Percentiles rank a stretch among this genome's conserved stretches.
Evolutionary conservation across 2,888 invertebrate genomes (phyloP).

Genomic region (Cephus sareptanus): DNA sequence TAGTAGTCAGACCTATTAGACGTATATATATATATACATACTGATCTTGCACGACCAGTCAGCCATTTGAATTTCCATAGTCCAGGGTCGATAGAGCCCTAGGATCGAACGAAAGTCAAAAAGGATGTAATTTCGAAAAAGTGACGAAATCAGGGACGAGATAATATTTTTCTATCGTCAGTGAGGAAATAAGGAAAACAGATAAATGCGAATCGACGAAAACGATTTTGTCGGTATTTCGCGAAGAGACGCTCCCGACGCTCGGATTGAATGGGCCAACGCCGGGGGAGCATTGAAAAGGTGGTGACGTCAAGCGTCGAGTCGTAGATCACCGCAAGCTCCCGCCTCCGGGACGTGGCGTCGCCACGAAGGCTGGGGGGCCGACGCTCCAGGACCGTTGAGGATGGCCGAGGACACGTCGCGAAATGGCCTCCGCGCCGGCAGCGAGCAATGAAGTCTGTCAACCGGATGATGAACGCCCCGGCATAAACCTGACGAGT

Average conservation of each 20-base stretch:
- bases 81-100: neutral
- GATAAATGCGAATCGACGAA: neutral
- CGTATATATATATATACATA: neutral
- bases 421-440: conserved; percentile 48
- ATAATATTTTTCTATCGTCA: neutral
- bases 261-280: conserved; percentile 42
- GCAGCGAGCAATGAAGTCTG: conserved; percentile 55
- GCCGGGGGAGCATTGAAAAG: conserved; percentile 50
- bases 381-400: conserved; percentile 14
- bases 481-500: conserved; percentile 60
- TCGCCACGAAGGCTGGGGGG: conserved; percentile 33
- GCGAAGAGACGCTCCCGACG: neutral
- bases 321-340: conserved; percentile 50
- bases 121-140: neutral
- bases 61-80: neutral
- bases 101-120: neutral
- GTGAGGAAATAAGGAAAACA: neutral
- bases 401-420: conserved; percentile 30
- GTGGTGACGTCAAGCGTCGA: conserved; percentile 48
- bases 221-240: neutral
- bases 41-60: neutral
- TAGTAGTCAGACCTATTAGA: neutral
- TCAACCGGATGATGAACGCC: conserved; percentile 57
- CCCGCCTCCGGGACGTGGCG: conserved; percentile 43
- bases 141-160: neutral